Evolutionary conservation across 2,113 vertebrate genomes (phyloP).

Genomic region (Pungitius pungitius): DNA sequence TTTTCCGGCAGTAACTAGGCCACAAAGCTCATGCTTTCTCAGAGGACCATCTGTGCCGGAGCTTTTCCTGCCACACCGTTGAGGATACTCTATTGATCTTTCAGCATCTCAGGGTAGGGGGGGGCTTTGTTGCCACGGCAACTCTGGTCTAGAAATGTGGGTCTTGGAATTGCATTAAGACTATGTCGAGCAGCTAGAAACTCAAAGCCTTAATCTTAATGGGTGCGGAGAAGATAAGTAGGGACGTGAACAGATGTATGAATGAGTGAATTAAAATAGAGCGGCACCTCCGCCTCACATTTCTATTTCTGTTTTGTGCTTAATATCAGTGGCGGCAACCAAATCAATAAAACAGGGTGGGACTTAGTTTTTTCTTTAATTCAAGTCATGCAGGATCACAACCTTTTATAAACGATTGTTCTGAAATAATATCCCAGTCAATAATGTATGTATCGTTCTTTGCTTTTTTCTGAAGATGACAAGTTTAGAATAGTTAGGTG

Average conservation of each 20-base stretch:
- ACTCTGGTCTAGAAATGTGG: slow-evolving; percentile 78
- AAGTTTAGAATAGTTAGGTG: neutral
- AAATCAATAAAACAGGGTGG: slow-evolving; percentile 41
- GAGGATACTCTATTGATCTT: slow-evolving; percentile 79
- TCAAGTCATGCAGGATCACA: slow-evolving; percentile 26
- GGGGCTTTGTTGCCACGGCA: slow-evolving; percentile 80
- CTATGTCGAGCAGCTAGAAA: slow-evolving; percentile 63
- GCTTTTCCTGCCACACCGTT: slow-evolving; percentile 68
- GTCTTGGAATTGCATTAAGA: slow-evolving; percentile 81
- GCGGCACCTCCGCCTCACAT: slow-evolving; percentile 54
- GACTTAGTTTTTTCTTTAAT: slow-evolving; percentile 37
- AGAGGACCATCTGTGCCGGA: slow-evolving; percentile 63
- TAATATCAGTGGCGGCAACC: slow-evolving; percentile 32
- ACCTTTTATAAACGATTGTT: slow-evolving; percentile 5
- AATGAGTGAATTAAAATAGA: slow-evolving; percentile 59
- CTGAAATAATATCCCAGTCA: neutral
- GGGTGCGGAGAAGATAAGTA: slow-evolving; percentile 47
- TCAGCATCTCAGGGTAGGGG: slow-evolving; percentile 59
- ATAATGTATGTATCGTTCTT: neutral
- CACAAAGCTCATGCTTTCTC: slow-evolving; percentile 71
- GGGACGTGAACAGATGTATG: slow-evolving; percentile 50
- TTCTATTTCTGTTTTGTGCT: slow-evolving; percentile 59
- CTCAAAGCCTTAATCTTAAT: slow-evolving; percentile 63
- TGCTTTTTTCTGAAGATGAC: neutral
- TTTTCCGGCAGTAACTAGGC: slow-evolving; percentile 70